These are phyloP conservation scores for Nephrotoma flavescens DNA, from an alignment of 2,888 invertebrate genomes.

Conservation along the genomic window DNA sequence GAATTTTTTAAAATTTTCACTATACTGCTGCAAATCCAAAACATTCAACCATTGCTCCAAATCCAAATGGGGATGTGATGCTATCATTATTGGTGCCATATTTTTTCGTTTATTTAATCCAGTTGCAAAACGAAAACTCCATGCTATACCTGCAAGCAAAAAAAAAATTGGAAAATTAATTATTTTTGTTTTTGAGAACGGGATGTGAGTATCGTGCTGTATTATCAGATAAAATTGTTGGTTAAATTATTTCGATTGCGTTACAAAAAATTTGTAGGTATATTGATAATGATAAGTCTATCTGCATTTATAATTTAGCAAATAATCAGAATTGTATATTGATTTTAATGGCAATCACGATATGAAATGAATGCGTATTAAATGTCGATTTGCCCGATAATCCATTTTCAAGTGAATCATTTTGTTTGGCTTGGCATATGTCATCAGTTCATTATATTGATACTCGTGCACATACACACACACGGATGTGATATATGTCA, in stretches of 20 bases:
- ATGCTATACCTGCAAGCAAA: constrained; percentile 28
- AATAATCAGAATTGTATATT: background rate
- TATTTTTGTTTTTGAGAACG: background rate
- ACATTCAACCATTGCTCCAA: constrained; percentile 43
- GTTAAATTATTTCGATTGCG: background rate
- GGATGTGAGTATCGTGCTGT: background rate
- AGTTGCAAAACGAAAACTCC: constrained; percentile 34
- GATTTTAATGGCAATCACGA: background rate
- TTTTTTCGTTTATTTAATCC: constrained; percentile 20
- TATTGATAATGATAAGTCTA: too few species aligned
- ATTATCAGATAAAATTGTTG: background rate
- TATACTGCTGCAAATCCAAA: constrained; percentile 19
- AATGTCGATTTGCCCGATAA: background rate
- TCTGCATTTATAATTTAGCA: background rate
- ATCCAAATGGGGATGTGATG: constrained; percentile 34
- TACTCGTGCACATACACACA: background rate
- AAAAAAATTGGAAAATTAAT: background rate
- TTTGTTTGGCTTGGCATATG: background rate
- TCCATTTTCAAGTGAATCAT: background rate
- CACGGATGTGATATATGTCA: background rate
- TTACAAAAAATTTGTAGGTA: too few species aligned
- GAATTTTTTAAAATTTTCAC: constrained; percentile 33
- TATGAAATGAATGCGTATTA: background rate
- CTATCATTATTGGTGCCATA: constrained; percentile 13
- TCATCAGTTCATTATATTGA: background rate